Evolutionary conservation across 2,888 invertebrate species (phyloP).

Genomic region (Plagiodera versicolora): DNA sequence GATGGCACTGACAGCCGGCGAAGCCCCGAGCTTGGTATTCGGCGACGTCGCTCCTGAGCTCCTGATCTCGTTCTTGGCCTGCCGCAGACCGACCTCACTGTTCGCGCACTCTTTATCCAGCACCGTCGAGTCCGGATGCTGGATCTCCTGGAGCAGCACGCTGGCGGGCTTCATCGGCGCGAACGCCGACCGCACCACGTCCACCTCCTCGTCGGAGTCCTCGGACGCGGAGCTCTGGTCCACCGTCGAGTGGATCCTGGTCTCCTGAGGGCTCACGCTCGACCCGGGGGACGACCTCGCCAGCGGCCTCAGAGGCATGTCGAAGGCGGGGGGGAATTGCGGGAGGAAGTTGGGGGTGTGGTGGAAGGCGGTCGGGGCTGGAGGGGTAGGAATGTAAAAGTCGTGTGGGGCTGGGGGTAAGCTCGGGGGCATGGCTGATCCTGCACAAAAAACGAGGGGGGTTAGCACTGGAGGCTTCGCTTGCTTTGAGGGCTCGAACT

Average conservation of each 20-base stretch:
- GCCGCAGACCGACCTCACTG: slow-evolving; percentile 64
- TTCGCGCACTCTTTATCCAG: slow-evolving; percentile 53
- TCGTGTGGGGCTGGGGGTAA: slow-evolving; percentile 30
- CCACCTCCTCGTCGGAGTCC: slow-evolving; percentile 69
- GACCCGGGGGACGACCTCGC: slow-evolving; percentile 58
- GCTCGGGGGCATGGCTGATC: slow-evolving; percentile 22
- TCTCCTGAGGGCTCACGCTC: slow-evolving; percentile 52
- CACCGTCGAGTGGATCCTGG: slow-evolving; percentile 64
- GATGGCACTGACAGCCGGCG: slow-evolving; percentile 57
- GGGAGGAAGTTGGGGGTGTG: slow-evolving; percentile 38
- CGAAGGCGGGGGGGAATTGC: slow-evolving; percentile 43
- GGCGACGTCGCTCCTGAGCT: slow-evolving; percentile 45
- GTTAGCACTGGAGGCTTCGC: too few relatives aligned
- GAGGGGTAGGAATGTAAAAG: slow-evolving; percentile 48
- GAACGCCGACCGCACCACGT: slow-evolving; percentile 76
- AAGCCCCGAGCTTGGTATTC: slow-evolving; percentile 59
- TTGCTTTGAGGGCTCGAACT: too few relatives aligned
- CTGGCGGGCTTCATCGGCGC: slow-evolving; percentile 67
- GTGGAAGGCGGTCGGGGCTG: slow-evolving; percentile 49
- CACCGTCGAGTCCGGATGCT: slow-evolving; percentile 64
- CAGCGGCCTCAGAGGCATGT: slow-evolving; percentile 39
- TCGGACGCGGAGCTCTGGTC: slow-evolving; percentile 64
- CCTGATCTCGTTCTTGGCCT: slow-evolving; percentile 51
- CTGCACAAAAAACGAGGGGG: too few relatives aligned
- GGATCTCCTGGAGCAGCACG: slow-evolving; percentile 58